These are phyloP conservation scores for Cerastis rubricosa DNA, from an alignment of 2,888 invertebrate genomes.

Conservation along the genomic window DNA sequence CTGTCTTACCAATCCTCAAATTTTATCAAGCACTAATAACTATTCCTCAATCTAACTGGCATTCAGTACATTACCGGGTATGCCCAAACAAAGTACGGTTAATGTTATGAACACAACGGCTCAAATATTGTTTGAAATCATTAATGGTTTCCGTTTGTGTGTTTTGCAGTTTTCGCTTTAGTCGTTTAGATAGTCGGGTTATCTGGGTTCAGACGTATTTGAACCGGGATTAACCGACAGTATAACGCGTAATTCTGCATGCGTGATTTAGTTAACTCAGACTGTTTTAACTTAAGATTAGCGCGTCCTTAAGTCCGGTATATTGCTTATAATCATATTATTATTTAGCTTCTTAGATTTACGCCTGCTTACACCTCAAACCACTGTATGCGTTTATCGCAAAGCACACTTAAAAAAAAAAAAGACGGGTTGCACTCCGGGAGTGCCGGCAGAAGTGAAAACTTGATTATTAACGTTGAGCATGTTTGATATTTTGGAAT, in stretches of 20 bases:
- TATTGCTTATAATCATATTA: background rate
- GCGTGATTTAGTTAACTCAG: constrained; percentile 15
- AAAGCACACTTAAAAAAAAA: background rate
- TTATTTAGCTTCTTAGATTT: background rate
- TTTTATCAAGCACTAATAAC: background rate
- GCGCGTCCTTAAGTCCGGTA: background rate
- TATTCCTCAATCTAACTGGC: background rate
- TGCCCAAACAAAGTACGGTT: constrained; percentile 53
- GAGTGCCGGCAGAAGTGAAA: no score
- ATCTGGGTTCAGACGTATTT: constrained; percentile 53
- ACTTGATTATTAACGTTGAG: no score
- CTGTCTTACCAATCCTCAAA: background rate
- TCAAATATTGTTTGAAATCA: constrained; percentile 71
- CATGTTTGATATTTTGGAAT: no score
- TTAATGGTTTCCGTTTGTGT: constrained; percentile 68
- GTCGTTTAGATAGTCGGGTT: constrained; percentile 47
- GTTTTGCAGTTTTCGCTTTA: constrained; percentile 59
- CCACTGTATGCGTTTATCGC: background rate
- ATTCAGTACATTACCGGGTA: constrained; percentile 16
- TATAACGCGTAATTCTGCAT: constrained; percentile 2
- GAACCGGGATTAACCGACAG: background rate
- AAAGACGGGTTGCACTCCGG: no score
- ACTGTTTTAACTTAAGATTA: constrained; percentile 28
- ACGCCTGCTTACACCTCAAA: background rate
- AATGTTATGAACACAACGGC: constrained; percentile 63